Percentiles rank a stretch among this genome's conserved stretches.
These are phyloP conservation scores for Cyanoramphus novaezelandiae DNA, from an alignment of 2,113 vertebrate genomes.

Conservation along the genomic window DNA sequence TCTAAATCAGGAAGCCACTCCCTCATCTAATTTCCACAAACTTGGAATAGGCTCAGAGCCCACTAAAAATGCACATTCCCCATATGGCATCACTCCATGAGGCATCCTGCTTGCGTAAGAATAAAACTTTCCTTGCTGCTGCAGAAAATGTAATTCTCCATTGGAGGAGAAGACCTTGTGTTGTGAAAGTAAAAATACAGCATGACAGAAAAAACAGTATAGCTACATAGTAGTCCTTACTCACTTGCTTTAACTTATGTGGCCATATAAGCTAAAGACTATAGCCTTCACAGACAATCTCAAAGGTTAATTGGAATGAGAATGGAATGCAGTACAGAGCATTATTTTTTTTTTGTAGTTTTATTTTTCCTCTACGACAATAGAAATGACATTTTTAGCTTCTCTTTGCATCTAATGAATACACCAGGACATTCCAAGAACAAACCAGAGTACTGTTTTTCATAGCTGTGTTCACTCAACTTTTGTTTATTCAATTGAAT, in stretches of 20 bases:
- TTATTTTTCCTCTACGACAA: not conserved
- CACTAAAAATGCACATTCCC: not conserved
- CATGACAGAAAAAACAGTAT: not conserved
- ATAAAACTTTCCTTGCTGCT: not conserved
- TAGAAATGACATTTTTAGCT: not conserved
- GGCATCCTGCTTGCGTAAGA: not conserved
- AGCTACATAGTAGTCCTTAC: not conserved
- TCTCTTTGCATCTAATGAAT: not conserved
- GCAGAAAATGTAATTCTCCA: not conserved
- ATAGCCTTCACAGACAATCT: not conserved
- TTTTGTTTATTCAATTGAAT: constrained; percentile 5
- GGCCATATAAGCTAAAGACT: not conserved
- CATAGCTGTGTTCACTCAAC: not conserved
- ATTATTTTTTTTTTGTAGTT: not conserved
- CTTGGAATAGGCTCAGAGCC: not conserved
- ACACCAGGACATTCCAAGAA: not conserved
- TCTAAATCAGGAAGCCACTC: not conserved
- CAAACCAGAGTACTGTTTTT: not conserved
- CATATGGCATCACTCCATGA: not conserved
- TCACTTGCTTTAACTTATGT: not conserved
- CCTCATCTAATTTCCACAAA: not conserved
- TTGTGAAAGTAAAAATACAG: not conserved
- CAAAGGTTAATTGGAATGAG: not conserved
- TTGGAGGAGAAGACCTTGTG: not conserved
- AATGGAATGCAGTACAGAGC: not conserved